Evolutionary conservation across 2,888 invertebrate genomes (phyloP), one percentile per base, ranked within the genome.

Genomic region (Pelosia muscerda): DNA sequence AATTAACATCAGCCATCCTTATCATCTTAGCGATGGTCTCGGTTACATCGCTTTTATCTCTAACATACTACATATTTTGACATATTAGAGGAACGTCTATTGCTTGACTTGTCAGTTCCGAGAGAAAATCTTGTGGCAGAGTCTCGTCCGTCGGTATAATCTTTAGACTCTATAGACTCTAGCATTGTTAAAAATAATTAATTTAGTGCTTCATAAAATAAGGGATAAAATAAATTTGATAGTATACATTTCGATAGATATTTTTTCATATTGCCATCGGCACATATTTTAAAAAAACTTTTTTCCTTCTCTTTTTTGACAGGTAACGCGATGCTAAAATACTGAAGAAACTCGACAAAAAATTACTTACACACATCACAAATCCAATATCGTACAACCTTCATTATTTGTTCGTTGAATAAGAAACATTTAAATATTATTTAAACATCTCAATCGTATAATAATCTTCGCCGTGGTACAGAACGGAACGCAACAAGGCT

Each of bases 401-500:
- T 19, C n/a, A 49, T n/a, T 23, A 23, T 25, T 22, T 25, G 54
- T 55, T 11, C 54, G 22, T 22, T 22, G 3, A 49, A 42, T 22
- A 61, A 61, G 1, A 42, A 49, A 11, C 26, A 49, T 31, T 22
- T n/a, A 62, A 62, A 62, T 22, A 49, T 19, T 19, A 59, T 69
- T 55, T 28, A 55, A 72, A 71, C 68, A 68, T 73, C 71, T 76
- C 59, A 78, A 78, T 78, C 76, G 65, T 72, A 73, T 66, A 66
- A 77, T 73, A 65, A 70, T 56, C 68, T 73, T 57, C 65, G 69
- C 72, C 72, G 63, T 72, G 72, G 73, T 79, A 68, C 61, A 66
- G 71, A 73, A 73, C 61, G 68, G 71, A 73, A 73, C 72, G 68
- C 72, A 75, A 81, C 79, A 81, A 76, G 69, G 76, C 79, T 74